These are phyloP conservation scores for Leucophora obtusa DNA, from an alignment of 2,888 invertebrate genomes.

Conservation along the genomic window DNA sequence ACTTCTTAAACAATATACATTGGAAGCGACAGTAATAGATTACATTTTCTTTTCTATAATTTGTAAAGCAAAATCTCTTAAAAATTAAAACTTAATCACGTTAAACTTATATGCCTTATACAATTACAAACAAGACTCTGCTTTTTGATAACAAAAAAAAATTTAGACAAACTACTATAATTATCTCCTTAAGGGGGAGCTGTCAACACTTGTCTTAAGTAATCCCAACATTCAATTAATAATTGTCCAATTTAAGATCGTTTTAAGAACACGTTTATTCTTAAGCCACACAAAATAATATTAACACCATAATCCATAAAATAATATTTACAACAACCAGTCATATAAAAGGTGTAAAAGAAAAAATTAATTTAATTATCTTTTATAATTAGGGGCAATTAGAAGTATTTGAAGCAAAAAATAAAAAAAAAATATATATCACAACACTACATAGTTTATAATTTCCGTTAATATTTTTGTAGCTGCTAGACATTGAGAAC, in stretches of 20 bases:
- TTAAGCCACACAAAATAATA: slow-evolving; percentile 5
- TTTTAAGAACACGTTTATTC: slow-evolving; percentile 32
- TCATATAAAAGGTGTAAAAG: slow-evolving; percentile 49
- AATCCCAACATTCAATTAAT: slow-evolving; percentile 14
- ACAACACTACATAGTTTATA: slow-evolving; percentile 43
- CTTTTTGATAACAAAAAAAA: not conserved
- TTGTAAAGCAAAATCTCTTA: no score
- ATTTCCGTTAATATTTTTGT: slow-evolving; percentile 43
- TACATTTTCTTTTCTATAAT: no score
- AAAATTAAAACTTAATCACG: no score
- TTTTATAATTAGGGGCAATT: slow-evolving; percentile 42
- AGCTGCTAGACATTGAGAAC: slow-evolving; percentile 1
- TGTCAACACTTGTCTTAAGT: slow-evolving; percentile 55
- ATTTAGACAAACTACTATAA: slow-evolving; percentile 34
- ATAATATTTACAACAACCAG: not conserved
- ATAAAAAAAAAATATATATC: not conserved
- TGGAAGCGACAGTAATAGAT: no score
- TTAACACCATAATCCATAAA: not conserved
- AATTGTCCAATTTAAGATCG: slow-evolving; percentile 37
- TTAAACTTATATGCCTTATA: no score
- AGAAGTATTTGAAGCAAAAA: slow-evolving; percentile 6
- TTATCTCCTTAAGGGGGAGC: slow-evolving; percentile 56
- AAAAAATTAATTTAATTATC: slow-evolving; percentile 57
- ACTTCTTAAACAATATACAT: no score
- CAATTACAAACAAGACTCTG: no score